Evolutionary conservation across 1,140 invertebrate genomes (phyloP), one percentile per base, ranked within the genome.

Genomic region (fruit fly (Drosophila melanogaster)): DNA sequence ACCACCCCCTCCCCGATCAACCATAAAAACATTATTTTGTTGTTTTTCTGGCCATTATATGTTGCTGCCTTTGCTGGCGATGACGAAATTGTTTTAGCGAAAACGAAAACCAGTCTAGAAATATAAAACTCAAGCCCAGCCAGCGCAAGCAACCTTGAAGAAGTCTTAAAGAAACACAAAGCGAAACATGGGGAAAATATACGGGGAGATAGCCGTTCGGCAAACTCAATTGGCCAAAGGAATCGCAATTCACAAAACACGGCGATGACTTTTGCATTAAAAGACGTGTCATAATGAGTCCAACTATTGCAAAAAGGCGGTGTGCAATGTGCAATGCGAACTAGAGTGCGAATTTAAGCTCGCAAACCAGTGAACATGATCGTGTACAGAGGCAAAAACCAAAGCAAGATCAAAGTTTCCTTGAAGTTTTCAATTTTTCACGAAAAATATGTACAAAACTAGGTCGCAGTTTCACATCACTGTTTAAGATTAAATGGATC

Each of bases 71-170:
- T 43, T 43, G 56, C 60, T 30, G 58, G 43, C 54, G 84, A 86
- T 86, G 83, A 86, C 83, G 83, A 86, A 86, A 86, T 83, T 83
- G 65, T 66, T 83, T 83, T 69, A 86, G 83, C 84, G 75, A 89
- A 86, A 86, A 74, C 67, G 69, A 73, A 77, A 77, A 86, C 83
- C 83, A 86, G 83, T 86, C 83, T 86, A 86, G 83, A 86, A 79
- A 86, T 53, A 83, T 69, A 65, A 79, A 61, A 89, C 60, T 54
- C 60, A 50, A 55, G 59, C 44, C 14, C 50, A 79, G 60, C 44
- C 57, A 78, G 64, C 59, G 55, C 59, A 8, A 37, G 59, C 83
- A 86, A 86, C 83, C 83, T 86, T 86, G 83, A 89, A 87, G 83
- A 74, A 61, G 84, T 89, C 81, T 75, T 75, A 76, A 71, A 79